These are phyloP conservation scores for Dipodomys stephensi DNA, from an alignment of 2,113 vertebrate genomes.

Conservation along the genomic window DNA sequence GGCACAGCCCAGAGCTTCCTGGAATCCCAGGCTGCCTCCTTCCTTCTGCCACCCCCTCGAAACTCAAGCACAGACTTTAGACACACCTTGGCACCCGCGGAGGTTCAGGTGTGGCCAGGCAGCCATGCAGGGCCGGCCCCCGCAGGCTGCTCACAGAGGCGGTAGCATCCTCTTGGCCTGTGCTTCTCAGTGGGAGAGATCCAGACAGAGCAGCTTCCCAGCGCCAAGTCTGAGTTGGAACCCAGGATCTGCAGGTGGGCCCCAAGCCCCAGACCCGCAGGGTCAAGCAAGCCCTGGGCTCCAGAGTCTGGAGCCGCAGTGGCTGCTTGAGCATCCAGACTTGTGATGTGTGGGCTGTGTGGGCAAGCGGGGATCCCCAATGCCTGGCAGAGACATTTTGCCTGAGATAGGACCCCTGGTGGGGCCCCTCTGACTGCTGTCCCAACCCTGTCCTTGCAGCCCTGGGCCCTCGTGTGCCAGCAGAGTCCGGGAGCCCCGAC, in stretches of 20 bases:
- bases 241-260: too few relatives aligned
- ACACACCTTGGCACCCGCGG: not conserved
- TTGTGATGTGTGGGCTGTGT: not conserved
- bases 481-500: not conserved
- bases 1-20: not conserved
- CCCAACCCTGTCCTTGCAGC: not conserved
- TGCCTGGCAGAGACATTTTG: not conserved
- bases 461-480: not conserved
- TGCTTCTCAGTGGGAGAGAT: not conserved
- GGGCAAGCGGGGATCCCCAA: too few relatives aligned
- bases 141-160: too few relatives aligned
- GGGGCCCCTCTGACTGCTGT: too few relatives aligned
- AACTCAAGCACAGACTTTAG: not conserved
- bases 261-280: too few relatives aligned
- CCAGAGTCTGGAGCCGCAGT: too few relatives aligned
- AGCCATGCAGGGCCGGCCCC: not conserved
- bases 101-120: not conserved
- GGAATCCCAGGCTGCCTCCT: not conserved
- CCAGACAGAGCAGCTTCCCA: not conserved
- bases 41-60: conserved; percentile 4
- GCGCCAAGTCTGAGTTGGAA: not conserved
- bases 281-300: too few relatives aligned
- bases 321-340: not conserved
- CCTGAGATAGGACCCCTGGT: not conserved
- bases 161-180: not conserved